Conservation (phyloP, 2,113 vertebrate species). For the Podiceps cristatus region DNA sequence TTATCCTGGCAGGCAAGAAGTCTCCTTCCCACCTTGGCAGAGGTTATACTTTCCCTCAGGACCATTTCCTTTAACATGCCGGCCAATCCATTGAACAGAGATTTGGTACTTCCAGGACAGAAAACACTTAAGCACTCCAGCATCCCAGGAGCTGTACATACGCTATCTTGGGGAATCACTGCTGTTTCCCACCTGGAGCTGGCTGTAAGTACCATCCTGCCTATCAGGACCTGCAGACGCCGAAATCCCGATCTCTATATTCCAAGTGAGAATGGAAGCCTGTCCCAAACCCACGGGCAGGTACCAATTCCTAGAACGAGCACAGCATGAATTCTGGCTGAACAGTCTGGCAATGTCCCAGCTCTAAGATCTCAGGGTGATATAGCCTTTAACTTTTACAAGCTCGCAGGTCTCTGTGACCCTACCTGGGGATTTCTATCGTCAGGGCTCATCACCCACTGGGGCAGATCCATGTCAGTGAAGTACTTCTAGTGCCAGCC, state of each 20-base stretch:
- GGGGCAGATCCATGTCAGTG: rapidly evolving
- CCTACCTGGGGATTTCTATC: rapidly evolving
- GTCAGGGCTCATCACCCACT: background rate
- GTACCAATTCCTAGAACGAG: background rate
- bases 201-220: rapidly evolving
- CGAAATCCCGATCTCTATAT: background rate
- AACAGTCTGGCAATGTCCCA: background rate
- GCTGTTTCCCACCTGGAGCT: background rate
- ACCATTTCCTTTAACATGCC: rapidly evolving
- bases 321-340: background rate
- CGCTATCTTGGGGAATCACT: rapidly evolving
- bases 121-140: background rate
- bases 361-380: rapidly evolving
- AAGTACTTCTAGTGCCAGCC: background rate
- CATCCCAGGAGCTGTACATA: rapidly evolving
- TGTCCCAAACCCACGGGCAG: background rate
- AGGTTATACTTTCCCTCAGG: background rate
- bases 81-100: rapidly evolving
- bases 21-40: background rate
- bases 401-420: background rate
- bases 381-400: rapidly evolving
- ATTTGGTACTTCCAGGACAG: rapidly evolving
- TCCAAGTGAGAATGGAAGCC: background rate
- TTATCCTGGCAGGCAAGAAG: background rate
- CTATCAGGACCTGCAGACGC: background rate